Base-by-base conservation (phyloP, 2,797 vertebrate species). In the Delichon dasypus region DNA sequence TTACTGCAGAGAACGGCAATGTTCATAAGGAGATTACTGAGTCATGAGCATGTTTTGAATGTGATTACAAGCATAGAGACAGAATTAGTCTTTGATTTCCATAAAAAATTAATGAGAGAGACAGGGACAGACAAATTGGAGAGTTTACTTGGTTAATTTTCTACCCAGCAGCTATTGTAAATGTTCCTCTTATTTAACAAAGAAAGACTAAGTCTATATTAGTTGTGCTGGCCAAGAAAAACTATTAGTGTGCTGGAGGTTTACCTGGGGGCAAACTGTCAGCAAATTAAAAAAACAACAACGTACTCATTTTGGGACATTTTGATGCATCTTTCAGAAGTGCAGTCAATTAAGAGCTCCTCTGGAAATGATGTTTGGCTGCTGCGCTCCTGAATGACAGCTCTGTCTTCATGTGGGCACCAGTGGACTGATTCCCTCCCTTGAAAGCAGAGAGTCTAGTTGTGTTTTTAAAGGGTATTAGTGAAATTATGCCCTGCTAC, bases 21-120 rank as follows among this genome's bases (percentile, higher is more conserved):
- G 84, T 89, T 96, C 84, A 73, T 94, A 95, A 97, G 78, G 64
- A 90, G 91, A 88, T 96, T 84, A 96, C 67, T 88, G 79, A 96
- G 90, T 88, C 64, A 90, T 82, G 73, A 95, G 83, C 71, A 76
- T 79, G 79, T 96, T 95, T 93, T 93, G 62, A 95, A 95, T 95
- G 60, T 50, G 76, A 94, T 95, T 94, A 78, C 78, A 92, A 90
- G 58, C 93, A 92, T 57, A 93, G 55, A 93, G 55, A 80, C 89
- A 94, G 60, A 74, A 88, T 90, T 95, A 94, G 76, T 80, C 95
- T 92, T 90, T 92, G 70, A 78, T 65, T 93, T 95, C 87, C 86
- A 93, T 82, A 91, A 94, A 96, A 93, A 68, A 93, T 58, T 96
- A 93, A 75, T 80, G 75, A 88, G 85, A 45, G 79, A 97, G 58